These are phyloP conservation scores for Sorex fumeus DNA, from an alignment of 2,113 vertebrate species.

Conservation along the genomic window DNA sequence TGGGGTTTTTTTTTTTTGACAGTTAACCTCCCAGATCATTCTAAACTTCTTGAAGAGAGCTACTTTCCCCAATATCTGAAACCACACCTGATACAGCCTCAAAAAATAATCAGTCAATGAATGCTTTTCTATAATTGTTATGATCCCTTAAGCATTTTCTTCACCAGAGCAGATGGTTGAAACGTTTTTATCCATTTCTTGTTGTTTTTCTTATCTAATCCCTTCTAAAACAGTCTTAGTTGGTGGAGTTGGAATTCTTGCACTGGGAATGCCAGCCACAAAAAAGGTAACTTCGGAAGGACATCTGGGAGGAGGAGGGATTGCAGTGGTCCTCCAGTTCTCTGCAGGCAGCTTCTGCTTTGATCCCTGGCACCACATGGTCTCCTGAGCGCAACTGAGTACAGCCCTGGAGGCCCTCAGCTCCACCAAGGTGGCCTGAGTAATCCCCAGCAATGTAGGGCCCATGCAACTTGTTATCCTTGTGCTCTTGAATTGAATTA, in stretches of 20 bases:
- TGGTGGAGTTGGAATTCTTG: background rate
- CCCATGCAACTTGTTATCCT: too few species aligned
- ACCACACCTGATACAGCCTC: background rate
- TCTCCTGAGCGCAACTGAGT: too few species aligned
- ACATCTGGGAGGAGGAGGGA: background rate
- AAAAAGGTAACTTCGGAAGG: background rate
- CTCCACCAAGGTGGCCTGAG: background rate
- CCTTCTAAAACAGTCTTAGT: slow-evolving; percentile 2
- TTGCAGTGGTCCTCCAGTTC: background rate
- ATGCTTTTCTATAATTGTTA: slow-evolving; percentile 41
- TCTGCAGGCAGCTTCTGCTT: slow-evolving; percentile 5
- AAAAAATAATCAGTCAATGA: background rate
- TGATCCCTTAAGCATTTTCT: background rate
- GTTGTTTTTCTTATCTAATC: background rate
- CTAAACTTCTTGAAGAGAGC: background rate
- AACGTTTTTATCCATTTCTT: background rate
- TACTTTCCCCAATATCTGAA: background rate
- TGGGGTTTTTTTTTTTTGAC: too few species aligned
- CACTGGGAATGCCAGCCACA: background rate
- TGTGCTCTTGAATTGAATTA: too few species aligned
- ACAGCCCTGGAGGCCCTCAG: too few species aligned
- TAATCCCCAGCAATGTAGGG: background rate
- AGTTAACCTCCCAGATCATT: background rate
- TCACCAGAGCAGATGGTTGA: background rate
- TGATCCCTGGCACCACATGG: too few species aligned